These are phyloP conservation scores for Triplophysa dalaica DNA, from an alignment of 2,113 vertebrate species.

Conservation along the genomic window DNA sequence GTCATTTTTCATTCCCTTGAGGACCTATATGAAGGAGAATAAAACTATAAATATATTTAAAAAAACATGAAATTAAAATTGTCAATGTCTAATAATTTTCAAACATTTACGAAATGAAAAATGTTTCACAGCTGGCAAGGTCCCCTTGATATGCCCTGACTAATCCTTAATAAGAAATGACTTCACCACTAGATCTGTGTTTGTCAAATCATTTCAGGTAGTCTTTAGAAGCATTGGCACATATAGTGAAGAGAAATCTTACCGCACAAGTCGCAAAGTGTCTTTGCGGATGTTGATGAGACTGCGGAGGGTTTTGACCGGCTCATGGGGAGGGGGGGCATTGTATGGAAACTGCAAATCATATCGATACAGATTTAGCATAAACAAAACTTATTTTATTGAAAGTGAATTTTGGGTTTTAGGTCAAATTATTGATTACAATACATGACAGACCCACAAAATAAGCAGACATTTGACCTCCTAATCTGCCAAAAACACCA, in stretches of 20 bases:
- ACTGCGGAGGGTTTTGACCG: slow-evolving; percentile 94
- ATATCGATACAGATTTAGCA: slow-evolving; percentile 38
- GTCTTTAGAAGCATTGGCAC: too few species aligned
- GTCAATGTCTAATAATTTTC: too few species aligned
- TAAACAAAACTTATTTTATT: neutral
- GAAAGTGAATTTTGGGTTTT: neutral
- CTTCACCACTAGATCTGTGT: too few species aligned
- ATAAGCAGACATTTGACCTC: neutral
- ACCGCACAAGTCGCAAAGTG: slow-evolving; percentile 92
- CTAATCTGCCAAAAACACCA: neutral
- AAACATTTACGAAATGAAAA: too few species aligned
- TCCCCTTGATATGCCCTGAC: neutral
- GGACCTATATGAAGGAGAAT: too few species aligned
- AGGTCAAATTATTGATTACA: neutral
- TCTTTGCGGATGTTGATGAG: slow-evolving; percentile 98
- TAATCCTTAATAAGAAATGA: neutral
- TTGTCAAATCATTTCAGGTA: neutral
- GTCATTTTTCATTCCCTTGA: too few species aligned
- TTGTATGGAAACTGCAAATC: slow-evolving; percentile 89
- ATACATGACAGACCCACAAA: too few species aligned
- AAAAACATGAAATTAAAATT: too few species aligned
- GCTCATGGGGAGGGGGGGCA: slow-evolving; percentile 95
- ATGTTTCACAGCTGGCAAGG: too few species aligned
- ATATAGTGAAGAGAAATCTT: slow-evolving; percentile 50
- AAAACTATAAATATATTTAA: too few species aligned